Evolutionary conservation across 2,888 invertebrate genomes (phyloP), one percentile per base, ranked within the genome.

Genomic region (Tipula helvola): DNA sequence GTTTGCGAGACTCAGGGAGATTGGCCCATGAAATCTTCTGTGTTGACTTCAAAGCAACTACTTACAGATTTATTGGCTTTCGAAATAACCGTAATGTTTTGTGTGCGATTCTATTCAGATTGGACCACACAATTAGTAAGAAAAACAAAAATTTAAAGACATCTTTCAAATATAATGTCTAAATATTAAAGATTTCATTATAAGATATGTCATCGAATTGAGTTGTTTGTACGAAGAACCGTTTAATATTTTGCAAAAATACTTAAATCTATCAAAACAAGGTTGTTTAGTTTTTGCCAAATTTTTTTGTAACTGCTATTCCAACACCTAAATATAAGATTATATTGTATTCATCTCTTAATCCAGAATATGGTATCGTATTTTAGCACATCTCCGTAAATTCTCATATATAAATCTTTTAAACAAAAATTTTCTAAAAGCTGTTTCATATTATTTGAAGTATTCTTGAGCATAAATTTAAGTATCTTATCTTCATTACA

Each of bases 401-500:
- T 52, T 7, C 8, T 5, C 52, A 2, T 16, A 16, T 5, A 16
- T 52, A 16, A n/a, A 16, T 52, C 16, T 16, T 52, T 13, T 1
- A 16, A 44, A 8, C 7, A 44, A 44, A 71, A 28, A 71, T 28
- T 71, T 2, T 71, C 18, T 18, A 71, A 18, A 71, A 71, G 71
- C 10, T 71, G 71, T 71, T 71, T 28, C 18, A 71, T 28, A 71
- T 71, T 71, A 71, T 28, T 71, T 71, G 13, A 71, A 71, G 28
- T 71, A 71, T 71, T 71, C 28, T 71, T 71, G 71, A 71, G 28
- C 71, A 71, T 71, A 71, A 28, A 71, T 71, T 71, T 28, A 71
- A 71, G 71, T 71, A 71, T 71, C 71, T 71, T 71, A 71, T 71
- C 71, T 71, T 71, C 71, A 71, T 71, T 71, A 71, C 71, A 71